These are phyloP conservation scores for Eristalis pertinax DNA, from an alignment of 2,888 invertebrate genomes.

Conservation along the genomic window DNA sequence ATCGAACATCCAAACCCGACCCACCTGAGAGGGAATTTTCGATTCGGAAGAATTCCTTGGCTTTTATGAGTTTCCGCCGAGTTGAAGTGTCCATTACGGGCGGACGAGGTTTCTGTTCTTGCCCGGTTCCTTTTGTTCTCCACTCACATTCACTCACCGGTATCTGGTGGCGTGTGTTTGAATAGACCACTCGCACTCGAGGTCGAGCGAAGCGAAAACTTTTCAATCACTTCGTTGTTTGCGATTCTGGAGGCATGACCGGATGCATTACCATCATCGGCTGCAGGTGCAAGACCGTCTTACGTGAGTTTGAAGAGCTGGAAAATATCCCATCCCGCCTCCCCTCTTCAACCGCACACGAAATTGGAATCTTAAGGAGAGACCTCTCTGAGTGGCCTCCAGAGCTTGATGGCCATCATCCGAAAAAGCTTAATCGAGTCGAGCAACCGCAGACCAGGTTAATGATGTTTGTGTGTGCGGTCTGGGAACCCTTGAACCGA, in stretches of 20 bases:
- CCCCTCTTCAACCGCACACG: not conserved
- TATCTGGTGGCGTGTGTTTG: slow-evolving; percentile 29
- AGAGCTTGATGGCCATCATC: slow-evolving; percentile 48
- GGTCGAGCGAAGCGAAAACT: slow-evolving; percentile 23
- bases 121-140: slow-evolving; percentile 33
- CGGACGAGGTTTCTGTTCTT: slow-evolving; percentile 8
- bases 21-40: slow-evolving; percentile 26
- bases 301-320: slow-evolving; percentile 49
- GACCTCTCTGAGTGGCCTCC: slow-evolving; percentile 12
- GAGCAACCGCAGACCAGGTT: slow-evolving; percentile 28
- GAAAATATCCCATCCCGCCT: too few relatives aligned
- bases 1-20: slow-evolving; percentile 1
- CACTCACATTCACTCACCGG: slow-evolving; percentile 40
- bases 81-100: slow-evolving; percentile 64
- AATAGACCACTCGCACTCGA: slow-evolving; percentile 15
- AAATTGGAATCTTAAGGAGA: slow-evolving; percentile 62
- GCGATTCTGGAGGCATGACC: slow-evolving; percentile 32
- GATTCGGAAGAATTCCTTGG: slow-evolving; percentile 41
- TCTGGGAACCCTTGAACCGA: slow-evolving; percentile 20
- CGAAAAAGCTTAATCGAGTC: slow-evolving; percentile 39
- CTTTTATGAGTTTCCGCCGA: slow-evolving; percentile 45
- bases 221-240: slow-evolving; percentile 50
- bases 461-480: slow-evolving; percentile 17
- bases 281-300: slow-evolving; percentile 60
- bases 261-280: slow-evolving; percentile 29